Evolutionary conservation across 2,797 vertebrate species (phyloP), one percentile per base, ranked within the genome.

Genomic region (Anolis apletophallus): DNA sequence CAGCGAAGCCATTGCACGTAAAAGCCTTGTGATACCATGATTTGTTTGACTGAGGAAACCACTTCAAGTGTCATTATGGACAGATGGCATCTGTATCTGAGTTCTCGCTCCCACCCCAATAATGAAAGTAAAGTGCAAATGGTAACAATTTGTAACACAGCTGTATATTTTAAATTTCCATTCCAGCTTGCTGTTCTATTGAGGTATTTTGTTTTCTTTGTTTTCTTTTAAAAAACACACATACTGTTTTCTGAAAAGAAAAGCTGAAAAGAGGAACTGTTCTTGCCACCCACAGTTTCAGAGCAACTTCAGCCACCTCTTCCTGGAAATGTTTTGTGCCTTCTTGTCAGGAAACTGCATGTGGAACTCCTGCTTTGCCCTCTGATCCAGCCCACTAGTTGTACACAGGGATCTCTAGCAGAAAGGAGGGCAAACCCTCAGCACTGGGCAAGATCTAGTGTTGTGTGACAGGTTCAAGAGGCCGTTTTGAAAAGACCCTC

Each of bases 21-120:
- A 93, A 88, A 0, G 3, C 12, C 81, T 90, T 92, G 69, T 84
- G 87, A 80, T 85, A 14, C 54, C 67, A 85, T 89, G 88, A 91
- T 91, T 92, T 91, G 80, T 76, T 46, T 85, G 82, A 81, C 76
- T 89, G 73, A 10, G 17, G 40, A 59, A 67, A 88, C n/a, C 29
- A 69, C 85, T 64, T 64, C 26, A 64, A 81, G 85, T 77, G 71
- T 81, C 84, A 72, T 46, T 7, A 75, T 50, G 32, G 74, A 34
- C 74, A 68, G 85, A 86, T 83, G 78, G 40, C 82, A 83, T 29
- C 40, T n/a, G 29, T 71, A 75, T 40, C 57, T 12, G 32, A 32
- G 57, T 11, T 78, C 84, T 46, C 86, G 80, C 59, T 23, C 57
- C 80, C 23, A 64, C 76, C 6, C 23, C 17, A 86, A 75, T 57